Evolutionary conservation across 2,888 invertebrate genomes (phyloP).

Genomic region (Dromius quadrimaculatus): DNA sequence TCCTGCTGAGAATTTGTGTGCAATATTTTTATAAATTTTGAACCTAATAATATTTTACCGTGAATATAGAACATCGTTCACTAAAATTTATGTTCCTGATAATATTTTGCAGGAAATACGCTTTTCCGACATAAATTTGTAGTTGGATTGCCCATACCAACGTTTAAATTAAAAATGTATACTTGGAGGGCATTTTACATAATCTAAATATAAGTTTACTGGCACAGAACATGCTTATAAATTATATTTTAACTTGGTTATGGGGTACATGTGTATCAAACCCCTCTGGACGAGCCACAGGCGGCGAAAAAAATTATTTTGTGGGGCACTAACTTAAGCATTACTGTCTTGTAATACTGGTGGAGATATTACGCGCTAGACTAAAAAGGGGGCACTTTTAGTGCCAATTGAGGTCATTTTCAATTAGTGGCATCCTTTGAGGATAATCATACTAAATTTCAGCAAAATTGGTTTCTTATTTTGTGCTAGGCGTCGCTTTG

Average conservation of each 20-base stretch:
- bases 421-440: too few species aligned
- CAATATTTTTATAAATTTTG: too few species aligned
- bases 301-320: too few species aligned
- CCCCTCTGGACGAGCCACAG: constrained; percentile 4
- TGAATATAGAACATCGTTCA: not conserved
- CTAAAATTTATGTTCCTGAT: constrained; percentile 1
- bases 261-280: constrained; percentile 38
- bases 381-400: too few species aligned
- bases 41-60: constrained; percentile 16
- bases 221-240: constrained; percentile 31
- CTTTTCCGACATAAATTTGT: constrained; percentile 27
- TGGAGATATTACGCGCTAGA: too few species aligned
- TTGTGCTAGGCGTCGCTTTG: too few species aligned
- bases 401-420: too few species aligned
- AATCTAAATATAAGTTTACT: constrained; percentile 44
- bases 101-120: constrained; percentile 8
- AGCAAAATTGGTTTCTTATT: too few species aligned
- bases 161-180: constrained; percentile 41
- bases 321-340: too few species aligned
- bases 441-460: too few species aligned
- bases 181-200: not conserved
- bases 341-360: too few species aligned
- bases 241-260: constrained; percentile 40
- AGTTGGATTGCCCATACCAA: not conserved
- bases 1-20: too few species aligned